phyloP scores from a whole-genome alignment of 1,140 invertebrate genomes.

The Bombus superbus region DNA sequence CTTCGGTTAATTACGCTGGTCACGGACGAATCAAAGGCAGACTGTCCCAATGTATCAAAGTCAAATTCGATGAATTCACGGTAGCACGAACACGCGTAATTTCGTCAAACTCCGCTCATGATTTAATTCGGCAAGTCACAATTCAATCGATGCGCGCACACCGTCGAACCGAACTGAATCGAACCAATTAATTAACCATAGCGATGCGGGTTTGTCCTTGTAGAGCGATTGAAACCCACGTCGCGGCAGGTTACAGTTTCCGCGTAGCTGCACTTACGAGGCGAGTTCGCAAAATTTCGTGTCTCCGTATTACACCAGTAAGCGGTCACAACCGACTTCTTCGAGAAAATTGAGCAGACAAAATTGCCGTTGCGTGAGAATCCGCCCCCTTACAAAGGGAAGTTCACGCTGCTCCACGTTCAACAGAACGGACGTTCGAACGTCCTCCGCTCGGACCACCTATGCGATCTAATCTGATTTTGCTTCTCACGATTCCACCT shows the following conservation, averaged over 20 bases:
- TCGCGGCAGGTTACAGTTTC: not conserved
- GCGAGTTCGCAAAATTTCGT: conserved; percentile 44
- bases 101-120: too few species aligned
- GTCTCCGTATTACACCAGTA: conserved; percentile 5
- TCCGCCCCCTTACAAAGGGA: conserved; percentile 34
- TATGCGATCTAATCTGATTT: conserved; percentile 7
- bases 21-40: not conserved
- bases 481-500: not conserved
- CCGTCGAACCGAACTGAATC: not conserved
- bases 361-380: conserved; percentile 64
- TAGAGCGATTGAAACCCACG: not conserved
- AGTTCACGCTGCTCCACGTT: not conserved
- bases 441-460: too few species aligned
- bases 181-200: conserved; percentile 1
- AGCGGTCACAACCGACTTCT: conserved; percentile 34
- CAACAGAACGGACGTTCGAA: conserved; percentile 2
- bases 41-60: not conserved
- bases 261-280: not conserved
- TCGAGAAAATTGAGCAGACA: conserved; percentile 71
- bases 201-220: not conserved
- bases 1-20: not conserved
- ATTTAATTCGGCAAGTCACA: conserved; percentile 15
- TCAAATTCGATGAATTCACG: not conserved
- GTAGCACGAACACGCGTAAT: not conserved
- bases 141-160: not conserved